Evolutionary conservation across 2,113 vertebrate species (phyloP).

Genomic region (Bos javanicus): DNA sequence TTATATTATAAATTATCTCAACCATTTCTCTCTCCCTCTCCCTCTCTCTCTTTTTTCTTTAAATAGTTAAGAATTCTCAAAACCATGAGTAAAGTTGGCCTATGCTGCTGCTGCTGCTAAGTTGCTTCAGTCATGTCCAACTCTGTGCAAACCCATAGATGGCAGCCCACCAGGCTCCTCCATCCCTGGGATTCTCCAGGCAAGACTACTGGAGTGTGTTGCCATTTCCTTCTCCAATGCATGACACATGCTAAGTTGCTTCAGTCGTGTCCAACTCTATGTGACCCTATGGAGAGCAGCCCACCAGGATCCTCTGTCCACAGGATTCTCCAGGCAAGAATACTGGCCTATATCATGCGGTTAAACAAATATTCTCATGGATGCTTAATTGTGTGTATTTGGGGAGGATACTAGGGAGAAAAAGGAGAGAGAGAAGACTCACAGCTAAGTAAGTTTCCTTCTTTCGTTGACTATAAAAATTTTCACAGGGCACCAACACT

Average conservation of each 20-base stretch:
- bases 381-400: background rate
- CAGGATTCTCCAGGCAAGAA: background rate
- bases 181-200: accelerated
- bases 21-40: background rate
- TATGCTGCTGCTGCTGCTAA: background rate
- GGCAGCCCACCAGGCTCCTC: background rate
- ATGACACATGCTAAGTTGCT: background rate
- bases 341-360: background rate
- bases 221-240: background rate
- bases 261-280: accelerated
- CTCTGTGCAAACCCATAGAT: background rate
- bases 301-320: background rate
- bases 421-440: background rate
- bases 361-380: background rate
- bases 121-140: accelerated
- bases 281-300: background rate
- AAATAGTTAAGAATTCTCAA: background rate
- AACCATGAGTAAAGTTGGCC: background rate
- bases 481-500: background rate
- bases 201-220: background rate
- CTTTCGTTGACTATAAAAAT: background rate
- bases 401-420: background rate
- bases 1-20: background rate
- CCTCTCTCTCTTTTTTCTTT: background rate
- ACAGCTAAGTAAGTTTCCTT: background rate